phyloP scores from a whole-genome alignment of 2,797 vertebrate genomes.

The Lagorchestes hirsutus region DNA sequence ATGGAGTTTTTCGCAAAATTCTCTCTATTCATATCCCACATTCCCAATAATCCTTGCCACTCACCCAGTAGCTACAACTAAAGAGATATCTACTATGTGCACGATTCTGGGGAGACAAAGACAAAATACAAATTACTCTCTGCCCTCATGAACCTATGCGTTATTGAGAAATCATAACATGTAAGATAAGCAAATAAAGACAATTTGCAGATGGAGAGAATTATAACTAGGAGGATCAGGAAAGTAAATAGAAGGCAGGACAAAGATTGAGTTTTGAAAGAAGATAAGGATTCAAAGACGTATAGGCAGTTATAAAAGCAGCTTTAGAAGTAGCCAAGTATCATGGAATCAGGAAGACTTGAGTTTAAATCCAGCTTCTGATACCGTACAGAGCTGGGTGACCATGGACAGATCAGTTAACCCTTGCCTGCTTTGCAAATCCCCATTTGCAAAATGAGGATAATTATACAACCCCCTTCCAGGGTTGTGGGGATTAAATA shows the following conservation, averaged over 20 bases:
- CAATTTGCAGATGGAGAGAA: neutral
- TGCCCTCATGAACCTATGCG: neutral
- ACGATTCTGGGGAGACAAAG: neutral
- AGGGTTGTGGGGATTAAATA: neutral
- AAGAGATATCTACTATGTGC: neutral
- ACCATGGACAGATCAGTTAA: neutral
- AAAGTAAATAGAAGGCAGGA: neutral
- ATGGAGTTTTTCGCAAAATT: neutral
- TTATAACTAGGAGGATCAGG: neutral
- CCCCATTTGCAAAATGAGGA: neutral
- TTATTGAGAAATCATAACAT: too few relatives aligned
- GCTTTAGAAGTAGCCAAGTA: neutral
- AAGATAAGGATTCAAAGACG: neutral
- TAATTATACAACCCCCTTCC: neutral
- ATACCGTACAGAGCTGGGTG: neutral
- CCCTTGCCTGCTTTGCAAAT: neutral
- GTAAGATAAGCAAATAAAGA: neutral
- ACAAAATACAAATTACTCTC: neutral
- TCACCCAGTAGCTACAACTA: neutral
- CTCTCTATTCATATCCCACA: neutral
- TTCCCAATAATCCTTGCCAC: neutral
- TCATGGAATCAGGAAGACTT: neutral
- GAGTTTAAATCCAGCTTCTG: neutral
- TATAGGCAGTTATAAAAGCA: neutral
- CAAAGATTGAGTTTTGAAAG: neutral